A percentile compares a stretch with the other conserved stretches of the same genome.
Evolutionary conservation across 2,888 invertebrate species (phyloP).

Genomic region (Spialia ferax): DNA sequence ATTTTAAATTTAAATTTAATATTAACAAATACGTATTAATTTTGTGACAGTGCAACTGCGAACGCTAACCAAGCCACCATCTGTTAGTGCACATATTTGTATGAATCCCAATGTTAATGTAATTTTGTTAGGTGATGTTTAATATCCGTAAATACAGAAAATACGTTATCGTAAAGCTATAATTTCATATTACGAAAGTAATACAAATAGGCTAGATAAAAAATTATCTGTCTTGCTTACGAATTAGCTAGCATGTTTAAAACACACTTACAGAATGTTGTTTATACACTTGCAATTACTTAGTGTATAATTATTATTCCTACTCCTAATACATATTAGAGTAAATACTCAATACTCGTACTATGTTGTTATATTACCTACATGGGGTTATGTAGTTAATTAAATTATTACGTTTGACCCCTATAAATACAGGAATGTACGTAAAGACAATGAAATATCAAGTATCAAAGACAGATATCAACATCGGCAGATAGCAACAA

Average conservation of each 20-base stretch:
- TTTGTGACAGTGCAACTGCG: conserved; percentile 49
- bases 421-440: conserved; percentile 34
- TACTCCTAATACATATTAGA: conserved; percentile 21
- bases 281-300: background rate
- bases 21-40: conserved; percentile 30
- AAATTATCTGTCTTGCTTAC: conserved; percentile 4
- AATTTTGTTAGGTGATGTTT: conserved; percentile 26
- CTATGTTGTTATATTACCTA: conserved; percentile 21
- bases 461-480: conserved; percentile 24
- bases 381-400: conserved; percentile 28
- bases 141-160: conserved; percentile 17
- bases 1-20: conserved; percentile 30
- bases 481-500: conserved; percentile 22
- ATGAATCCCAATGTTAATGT: conserved; percentile 36
- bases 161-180: conserved; percentile 27
- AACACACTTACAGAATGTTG: conserved; percentile 9
- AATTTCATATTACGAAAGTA: background rate
- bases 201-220: conserved; percentile 27
- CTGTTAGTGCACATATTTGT: conserved; percentile 49
- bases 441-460: conserved; percentile 24
- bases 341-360: conserved; percentile 33
- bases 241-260: background rate
- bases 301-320: too few relatives aligned
- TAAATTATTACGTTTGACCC: conserved; percentile 27
- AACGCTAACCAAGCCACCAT: conserved; percentile 51